Evolutionary conservation across 2,113 vertebrate species (phyloP), one percentile per base, ranked within the genome.

Genomic region (Gobio gobio): DNA sequence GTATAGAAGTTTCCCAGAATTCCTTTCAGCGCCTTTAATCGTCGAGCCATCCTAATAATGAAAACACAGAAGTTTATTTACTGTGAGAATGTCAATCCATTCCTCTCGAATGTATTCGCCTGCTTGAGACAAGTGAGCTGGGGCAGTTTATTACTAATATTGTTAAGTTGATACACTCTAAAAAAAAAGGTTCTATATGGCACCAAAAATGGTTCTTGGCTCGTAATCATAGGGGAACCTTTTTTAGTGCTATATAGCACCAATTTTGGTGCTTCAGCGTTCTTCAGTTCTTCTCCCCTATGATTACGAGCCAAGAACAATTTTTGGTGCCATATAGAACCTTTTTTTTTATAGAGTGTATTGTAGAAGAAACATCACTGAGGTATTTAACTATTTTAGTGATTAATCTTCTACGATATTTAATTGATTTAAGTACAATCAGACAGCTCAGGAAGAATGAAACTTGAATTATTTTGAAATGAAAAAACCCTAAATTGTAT

Each of bases 41-140:
- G 18, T n/a, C 1, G 20, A 22, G 33, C 33, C 22, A 24, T 78
- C 54, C 36, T 43, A 40, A 59, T 43, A 40, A 59, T n/a, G 33
- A 78, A 78, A 36, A 61, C 20, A 78, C 54, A 40, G 33, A 78
- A 36, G 75, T 78, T 78, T 58, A 20, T 40, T 58, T 70, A 70
- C 29, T 58, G 6, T 43, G 20, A n/a, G 51, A 56, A 56, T 13
- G 54, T 33, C 20, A 18, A 5, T 26, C 20, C 18, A 40, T 22
- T 78, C 20, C 16, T 78, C 33, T 43, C 20, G 3, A 40, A 59
- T 22, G 10, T 24, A 24, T 59, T 4, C 3, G 1, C 22, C 33
- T 22, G 73, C 26, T 10, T 40, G 29, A 68, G 33, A 36, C 29
- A 20, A 70, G 66, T 22, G 33, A 40, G 33, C 24, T 29, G 63